Evolutionary conservation across 2,797 vertebrate genomes (phyloP), one percentile per base, ranked within the genome.

Genomic region (Muraenolepis orangiensis): DNA sequence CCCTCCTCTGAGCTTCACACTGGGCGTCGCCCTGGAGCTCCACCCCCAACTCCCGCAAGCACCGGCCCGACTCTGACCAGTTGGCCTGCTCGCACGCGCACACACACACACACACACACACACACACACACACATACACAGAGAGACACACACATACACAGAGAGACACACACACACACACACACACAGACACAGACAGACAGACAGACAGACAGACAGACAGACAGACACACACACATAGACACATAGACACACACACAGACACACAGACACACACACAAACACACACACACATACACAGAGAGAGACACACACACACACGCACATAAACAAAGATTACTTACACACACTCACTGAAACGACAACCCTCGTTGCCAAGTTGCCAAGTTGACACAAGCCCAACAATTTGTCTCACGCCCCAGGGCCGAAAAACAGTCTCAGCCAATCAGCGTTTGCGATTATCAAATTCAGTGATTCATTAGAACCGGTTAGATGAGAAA

Each of bases 1-100:
- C 89, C 86, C 90, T 93, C 82, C 94, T 92, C 80, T 93, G 94
- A 73, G 88, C 88, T 69, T 94, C 93, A 0, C 75, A 68, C 80
- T 91, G 90, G 1, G 86, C 86, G 1, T 78, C 79, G 70, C 93
- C 90, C 85, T 91, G 90, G 74, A 93, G 85, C 80, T 92, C 92
- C 16, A 74, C 18, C 1, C 81, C 86, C n/a, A 84, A 85, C 72
- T 90, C 91, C 66, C 82, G 90, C 73, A 94, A 78, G 69, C 88
- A 89, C 77, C 82, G 84, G 42, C 81, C 89, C 8, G 70, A 81
- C 40, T 90, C 92, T 20, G 84, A 83, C 93, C 92, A 93, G 78
- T 85, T 86, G 66, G 83, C 75, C 91, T 91, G 78, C 67, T 13
- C 72, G 10, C 3, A 66, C 32, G 78, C 8, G 61, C 30, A 68